These are phyloP conservation scores for Callimico goeldii DNA, from an alignment of 2,797 vertebrate genomes.

Conservation along the genomic window DNA sequence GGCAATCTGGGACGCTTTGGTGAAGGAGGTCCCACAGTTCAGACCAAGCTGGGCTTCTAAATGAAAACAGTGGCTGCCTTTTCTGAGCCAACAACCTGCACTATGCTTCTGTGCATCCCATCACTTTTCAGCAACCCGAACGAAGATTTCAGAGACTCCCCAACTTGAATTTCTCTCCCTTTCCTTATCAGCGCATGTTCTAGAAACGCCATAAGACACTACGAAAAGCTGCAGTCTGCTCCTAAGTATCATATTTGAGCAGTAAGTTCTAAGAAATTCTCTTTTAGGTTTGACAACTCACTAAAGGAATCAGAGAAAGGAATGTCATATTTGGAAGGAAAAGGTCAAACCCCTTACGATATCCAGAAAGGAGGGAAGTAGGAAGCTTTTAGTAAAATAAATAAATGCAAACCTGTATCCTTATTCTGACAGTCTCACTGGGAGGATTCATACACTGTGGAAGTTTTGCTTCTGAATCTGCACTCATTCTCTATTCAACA, in stretches of 20 bases:
- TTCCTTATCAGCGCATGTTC: neutral
- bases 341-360: neutral
- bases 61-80: neutral
- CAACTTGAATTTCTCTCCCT: neutral
- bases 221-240: neutral
- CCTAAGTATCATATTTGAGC: neutral
- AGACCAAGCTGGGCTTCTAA: neutral
- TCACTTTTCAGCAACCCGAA: neutral
- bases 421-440: neutral
- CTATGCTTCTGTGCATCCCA: neutral
- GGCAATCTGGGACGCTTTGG: neutral
- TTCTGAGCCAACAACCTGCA: neutral
- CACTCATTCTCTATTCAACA: neutral
- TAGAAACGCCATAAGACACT: neutral
- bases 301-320: neutral
- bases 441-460: neutral
- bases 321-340: neutral
- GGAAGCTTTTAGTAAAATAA: neutral
- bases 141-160: neutral
- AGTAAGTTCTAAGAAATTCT: neutral
- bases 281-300: neutral
- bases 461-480: too few species aligned
- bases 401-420: neutral
- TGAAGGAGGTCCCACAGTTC: neutral
- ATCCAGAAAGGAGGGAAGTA: neutral